phyloP scores from a whole-genome alignment of 2,113 vertebrate species.

The western clawed frog (Xenopus tropicalis) region DNA sequence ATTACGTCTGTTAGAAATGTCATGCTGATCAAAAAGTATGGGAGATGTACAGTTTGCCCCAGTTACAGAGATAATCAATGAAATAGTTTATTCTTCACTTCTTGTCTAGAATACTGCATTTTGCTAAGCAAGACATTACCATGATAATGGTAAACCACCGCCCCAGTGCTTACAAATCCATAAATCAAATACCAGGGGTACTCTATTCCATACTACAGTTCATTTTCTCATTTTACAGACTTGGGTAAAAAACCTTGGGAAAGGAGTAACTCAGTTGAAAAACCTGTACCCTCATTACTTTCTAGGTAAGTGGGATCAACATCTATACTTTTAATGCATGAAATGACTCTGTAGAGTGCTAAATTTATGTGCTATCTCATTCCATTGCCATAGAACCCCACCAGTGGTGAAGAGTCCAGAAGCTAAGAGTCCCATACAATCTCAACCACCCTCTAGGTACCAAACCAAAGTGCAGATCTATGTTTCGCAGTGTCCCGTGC shows the following conservation, averaged over 20 bases:
- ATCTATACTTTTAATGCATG: conserved; percentile 6
- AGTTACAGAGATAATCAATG: too few relatives aligned
- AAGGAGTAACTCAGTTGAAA: conserved; percentile 92
- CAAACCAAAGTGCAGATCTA: conserved; percentile 47
- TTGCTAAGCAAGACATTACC: too few relatives aligned
- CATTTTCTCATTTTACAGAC: conserved; percentile 63
- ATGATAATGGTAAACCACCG: too few relatives aligned
- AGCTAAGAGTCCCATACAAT: conserved; percentile 75
- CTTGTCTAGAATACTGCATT: too few relatives aligned
- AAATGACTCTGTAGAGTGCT: background rate
- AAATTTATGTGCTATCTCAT: conserved; percentile 65
- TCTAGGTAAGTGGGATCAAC: conserved; percentile 74
- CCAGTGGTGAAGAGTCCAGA: conserved; percentile 74
- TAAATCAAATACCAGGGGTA: too few relatives aligned
- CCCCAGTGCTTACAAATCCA: too few relatives aligned
- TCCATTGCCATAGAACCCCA: conserved; percentile 72
- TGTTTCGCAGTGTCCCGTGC: conserved; percentile 53
- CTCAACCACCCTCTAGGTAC: conserved; percentile 76
- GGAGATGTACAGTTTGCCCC: too few relatives aligned
- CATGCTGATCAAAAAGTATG: too few relatives aligned
- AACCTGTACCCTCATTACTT: conserved; percentile 80
- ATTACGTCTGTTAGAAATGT: too few relatives aligned
- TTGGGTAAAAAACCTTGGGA: conserved; percentile 95
- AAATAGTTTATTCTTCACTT: too few relatives aligned
- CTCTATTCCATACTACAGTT: too few relatives aligned